Conservation (phyloP, 37 sponge, comb jelly and placozoan genomes). For the Oopsacas minuta region DNA sequence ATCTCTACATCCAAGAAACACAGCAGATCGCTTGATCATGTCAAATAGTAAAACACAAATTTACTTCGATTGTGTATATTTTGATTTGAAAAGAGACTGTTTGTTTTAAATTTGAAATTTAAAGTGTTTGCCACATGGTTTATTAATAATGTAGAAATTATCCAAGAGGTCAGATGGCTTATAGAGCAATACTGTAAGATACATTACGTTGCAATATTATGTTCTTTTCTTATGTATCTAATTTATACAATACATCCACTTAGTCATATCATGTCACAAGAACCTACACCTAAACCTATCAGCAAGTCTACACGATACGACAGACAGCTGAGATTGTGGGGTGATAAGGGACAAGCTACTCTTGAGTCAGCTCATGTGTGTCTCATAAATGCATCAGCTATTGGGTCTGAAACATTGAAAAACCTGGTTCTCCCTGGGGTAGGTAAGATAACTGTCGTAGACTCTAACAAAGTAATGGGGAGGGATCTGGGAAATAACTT, state of each 20-base stretch:
- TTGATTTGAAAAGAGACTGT: neutral
- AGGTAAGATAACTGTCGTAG: constrained; percentile 64
- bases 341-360: constrained; percentile 75
- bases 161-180: no score
- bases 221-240: no score
- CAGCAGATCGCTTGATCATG: neutral
- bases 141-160: no score
- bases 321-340: constrained; percentile 92
- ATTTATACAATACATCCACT: no score
- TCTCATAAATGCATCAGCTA: constrained; percentile 77
- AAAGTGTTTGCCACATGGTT: no score
- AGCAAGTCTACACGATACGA: constrained; percentile 76
- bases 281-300: constrained; percentile 30
- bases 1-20: neutral
- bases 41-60: neutral
- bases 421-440: constrained; percentile 86
- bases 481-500: constrained; percentile 65
- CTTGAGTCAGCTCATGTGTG: constrained; percentile 79
- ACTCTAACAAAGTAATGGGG: constrained; percentile 26
- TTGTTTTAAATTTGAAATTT: neutral
- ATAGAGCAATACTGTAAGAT: no score
- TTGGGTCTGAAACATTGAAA: constrained; percentile 82
- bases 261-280: constrained; percentile 21
- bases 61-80: neutral
- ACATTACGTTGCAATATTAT: no score